Conservation (phyloP, 2,113 vertebrate species). For the Arenaria interpres region DNA sequence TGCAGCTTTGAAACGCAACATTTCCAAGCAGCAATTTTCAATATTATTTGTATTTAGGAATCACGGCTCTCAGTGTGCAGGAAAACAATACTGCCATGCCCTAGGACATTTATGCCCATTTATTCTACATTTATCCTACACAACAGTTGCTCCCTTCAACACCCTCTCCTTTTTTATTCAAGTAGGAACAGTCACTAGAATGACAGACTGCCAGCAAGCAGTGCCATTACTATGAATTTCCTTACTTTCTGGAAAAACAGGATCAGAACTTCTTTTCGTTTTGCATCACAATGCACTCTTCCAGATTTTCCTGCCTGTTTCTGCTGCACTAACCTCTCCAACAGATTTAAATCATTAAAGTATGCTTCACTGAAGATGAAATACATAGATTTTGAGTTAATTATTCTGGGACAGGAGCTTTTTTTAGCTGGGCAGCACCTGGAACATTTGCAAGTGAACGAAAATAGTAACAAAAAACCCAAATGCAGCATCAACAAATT, state of each 20-base stretch:
- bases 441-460: not conserved
- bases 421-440: not conserved
- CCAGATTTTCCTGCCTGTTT: not conserved
- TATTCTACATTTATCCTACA: not conserved
- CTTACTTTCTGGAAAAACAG: not conserved
- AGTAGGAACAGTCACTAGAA: not conserved
- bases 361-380: not conserved
- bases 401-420: not conserved
- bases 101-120: not conserved
- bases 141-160: not conserved
- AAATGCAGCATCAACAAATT: not conserved
- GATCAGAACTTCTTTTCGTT: not conserved
- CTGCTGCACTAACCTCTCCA: not conserved
- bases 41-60: not conserved
- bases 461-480: not conserved
- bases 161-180: not conserved
- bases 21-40: not conserved
- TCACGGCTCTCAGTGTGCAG: not conserved
- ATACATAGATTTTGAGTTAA: not conserved
- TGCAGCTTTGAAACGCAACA: not conserved
- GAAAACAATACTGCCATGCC: not conserved
- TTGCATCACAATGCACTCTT: not conserved
- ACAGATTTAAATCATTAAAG: not conserved
- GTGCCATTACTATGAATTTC: not conserved
- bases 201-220: not conserved